These are phyloP conservation scores for Enteromius thamalakanensis DNA, from an alignment of 2,797 vertebrate genomes.

Conservation along the genomic window DNA sequence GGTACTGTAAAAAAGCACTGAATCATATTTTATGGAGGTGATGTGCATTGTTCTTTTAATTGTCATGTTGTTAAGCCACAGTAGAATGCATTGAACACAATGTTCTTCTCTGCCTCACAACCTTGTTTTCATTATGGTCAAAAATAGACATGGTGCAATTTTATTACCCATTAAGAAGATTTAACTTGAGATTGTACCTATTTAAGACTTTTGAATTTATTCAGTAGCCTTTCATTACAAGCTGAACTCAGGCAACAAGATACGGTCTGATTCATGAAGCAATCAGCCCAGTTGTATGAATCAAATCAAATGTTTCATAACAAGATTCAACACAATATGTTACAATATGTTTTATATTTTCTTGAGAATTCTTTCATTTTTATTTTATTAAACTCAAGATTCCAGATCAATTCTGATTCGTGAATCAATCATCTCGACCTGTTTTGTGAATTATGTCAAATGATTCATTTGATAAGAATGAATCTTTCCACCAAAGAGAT, in stretches of 20 bases:
- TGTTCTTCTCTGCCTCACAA: background rate
- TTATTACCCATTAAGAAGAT: background rate
- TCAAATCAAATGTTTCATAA: background rate
- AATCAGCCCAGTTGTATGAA: background rate
- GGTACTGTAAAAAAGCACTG: background rate
- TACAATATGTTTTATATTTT: no score
- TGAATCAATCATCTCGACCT: background rate
- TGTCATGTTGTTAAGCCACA: background rate
- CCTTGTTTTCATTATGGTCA: background rate
- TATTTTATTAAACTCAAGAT: background rate
- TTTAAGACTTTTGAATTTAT: background rate
- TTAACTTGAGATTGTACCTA: background rate
- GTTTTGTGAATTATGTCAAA: background rate
- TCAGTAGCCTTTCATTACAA: background rate
- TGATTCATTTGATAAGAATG: background rate
- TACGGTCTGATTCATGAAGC: background rate
- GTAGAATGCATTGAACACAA: background rate
- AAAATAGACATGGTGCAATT: background rate
- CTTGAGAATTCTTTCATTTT: no score
- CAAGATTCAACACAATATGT: background rate
- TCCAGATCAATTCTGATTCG: background rate
- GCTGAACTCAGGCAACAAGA: background rate
- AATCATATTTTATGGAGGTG: background rate
- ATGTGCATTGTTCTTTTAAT: background rate
- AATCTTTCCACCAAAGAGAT: background rate